Conservation (phyloP, 2,888 invertebrate species). For the Tineola bisselliella region DNA sequence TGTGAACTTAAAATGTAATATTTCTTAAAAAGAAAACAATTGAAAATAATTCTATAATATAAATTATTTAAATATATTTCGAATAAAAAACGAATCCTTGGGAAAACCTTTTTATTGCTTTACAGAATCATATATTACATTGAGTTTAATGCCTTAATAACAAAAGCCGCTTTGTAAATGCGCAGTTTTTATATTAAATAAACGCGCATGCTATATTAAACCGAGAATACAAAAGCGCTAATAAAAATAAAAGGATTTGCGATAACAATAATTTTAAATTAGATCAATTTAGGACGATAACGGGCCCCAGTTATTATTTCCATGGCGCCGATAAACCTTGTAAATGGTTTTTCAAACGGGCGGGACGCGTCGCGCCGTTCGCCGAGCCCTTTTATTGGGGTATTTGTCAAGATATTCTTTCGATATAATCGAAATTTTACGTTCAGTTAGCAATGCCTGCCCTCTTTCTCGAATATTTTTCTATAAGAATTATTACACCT, state of each 20-base stretch:
- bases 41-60: too few species aligned
- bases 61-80: too few species aligned
- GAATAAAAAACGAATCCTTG: not conserved
- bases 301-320: slow-evolving; percentile 65
- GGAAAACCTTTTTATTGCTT: not conserved
- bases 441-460: slow-evolving; percentile 34
- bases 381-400: slow-evolving; percentile 61
- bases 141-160: not conserved
- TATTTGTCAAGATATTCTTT: slow-evolving; percentile 63
- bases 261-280: slow-evolving; percentile 65
- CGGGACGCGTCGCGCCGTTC: slow-evolving; percentile 33
- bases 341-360: slow-evolving; percentile 65
- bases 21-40: too few species aligned
- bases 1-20: too few species aligned
- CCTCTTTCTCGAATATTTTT: slow-evolving; percentile 4
- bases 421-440: slow-evolving; percentile 58
- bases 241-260: slow-evolving; percentile 59
- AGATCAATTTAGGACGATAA: slow-evolving; percentile 65
- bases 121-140: not conserved
- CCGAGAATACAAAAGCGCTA: slow-evolving; percentile 19
- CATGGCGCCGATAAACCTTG: slow-evolving; percentile 64
- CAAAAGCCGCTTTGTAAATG: not conserved
- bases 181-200: not conserved
- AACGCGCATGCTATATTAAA: not conserved
- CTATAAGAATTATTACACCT: not conserved